Evolutionary conservation across 2,888 invertebrate species (phyloP).

Genomic region (Cryptus armator): DNA sequence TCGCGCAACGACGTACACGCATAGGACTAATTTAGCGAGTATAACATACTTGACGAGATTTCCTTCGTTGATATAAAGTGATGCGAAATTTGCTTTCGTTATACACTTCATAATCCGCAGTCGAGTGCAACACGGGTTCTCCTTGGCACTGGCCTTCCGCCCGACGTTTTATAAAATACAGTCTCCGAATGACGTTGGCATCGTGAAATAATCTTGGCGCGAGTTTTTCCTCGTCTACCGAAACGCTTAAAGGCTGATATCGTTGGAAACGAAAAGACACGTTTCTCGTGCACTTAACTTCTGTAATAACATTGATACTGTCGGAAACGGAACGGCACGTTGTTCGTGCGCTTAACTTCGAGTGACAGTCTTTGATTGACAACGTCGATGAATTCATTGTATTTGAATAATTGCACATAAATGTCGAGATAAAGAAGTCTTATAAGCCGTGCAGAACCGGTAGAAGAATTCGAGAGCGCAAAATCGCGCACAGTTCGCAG

Average conservation of each 20-base stretch:
- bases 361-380: background rate
- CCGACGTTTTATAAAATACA: background rate
- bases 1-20: constrained; percentile 49
- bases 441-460: background rate
- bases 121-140: constrained; percentile 27
- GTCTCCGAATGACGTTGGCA: constrained; percentile 1
- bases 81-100: constrained; percentile 68
- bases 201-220: constrained; percentile 31
- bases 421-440: background rate
- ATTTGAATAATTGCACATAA: background rate
- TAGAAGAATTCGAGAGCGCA: background rate
- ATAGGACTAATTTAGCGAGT: constrained; percentile 69
- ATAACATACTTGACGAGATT: constrained; percentile 72
- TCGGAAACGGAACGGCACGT: background rate
- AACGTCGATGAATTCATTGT: background rate
- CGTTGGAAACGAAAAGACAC: background rate
- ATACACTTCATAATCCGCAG: constrained; percentile 38
- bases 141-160: constrained; percentile 18
- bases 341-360: too few relatives aligned
- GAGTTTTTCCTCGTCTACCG: background rate
- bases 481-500: background rate
- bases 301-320: background rate
- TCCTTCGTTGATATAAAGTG: constrained; percentile 61
- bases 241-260: background rate
- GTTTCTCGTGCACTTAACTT: background rate